Percentiles rank a stretch among this genome's conserved stretches.
Evolutionary conservation across 2,113 vertebrate species (phyloP).

Genomic region (Ramphastos sulfuratus): DNA sequence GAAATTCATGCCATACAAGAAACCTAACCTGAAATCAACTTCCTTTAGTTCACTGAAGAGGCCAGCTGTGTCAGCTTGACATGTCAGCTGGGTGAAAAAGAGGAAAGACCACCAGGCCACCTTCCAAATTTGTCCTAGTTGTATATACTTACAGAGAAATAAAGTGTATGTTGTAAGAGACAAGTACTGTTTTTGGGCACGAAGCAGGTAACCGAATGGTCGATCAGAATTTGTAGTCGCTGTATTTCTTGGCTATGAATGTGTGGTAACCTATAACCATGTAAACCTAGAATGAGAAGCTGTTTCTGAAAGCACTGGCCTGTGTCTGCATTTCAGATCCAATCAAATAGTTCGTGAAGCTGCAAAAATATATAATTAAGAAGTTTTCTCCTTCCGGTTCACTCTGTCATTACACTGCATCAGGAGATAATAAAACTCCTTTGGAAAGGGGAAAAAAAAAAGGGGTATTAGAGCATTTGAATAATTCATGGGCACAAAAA

Average conservation of each 20-base stretch:
- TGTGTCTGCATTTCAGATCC: not conserved
- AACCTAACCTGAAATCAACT: not conserved
- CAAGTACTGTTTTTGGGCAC: not conserved
- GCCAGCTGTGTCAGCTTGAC: not conserved
- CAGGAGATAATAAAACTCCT: not conserved
- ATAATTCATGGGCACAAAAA: not conserved
- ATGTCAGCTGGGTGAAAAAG: not conserved
- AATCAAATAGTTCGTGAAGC: not conserved
- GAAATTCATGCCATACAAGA: not conserved
- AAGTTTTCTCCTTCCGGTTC: not conserved
- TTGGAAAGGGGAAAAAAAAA: not conserved
- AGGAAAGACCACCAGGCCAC: not conserved
- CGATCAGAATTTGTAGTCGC: not conserved
- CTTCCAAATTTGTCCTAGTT: not conserved
- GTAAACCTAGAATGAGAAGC: not conserved
- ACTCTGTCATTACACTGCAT: not conserved
- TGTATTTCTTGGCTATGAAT: not conserved
- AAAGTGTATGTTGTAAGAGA: not conserved
- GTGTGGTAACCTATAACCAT: not conserved
- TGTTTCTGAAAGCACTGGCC: not conserved
- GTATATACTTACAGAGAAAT: rapidly evolving
- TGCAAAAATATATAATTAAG: not conserved
- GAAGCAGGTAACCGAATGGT: not conserved
- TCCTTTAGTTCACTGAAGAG: not conserved
- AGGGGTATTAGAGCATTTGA: not conserved